Percentiles rank a stretch among this genome's conserved stretches.
phyloP scores from a whole-genome alignment of 2,797 vertebrate species.

The Enteromius fasciolatus region DNA sequence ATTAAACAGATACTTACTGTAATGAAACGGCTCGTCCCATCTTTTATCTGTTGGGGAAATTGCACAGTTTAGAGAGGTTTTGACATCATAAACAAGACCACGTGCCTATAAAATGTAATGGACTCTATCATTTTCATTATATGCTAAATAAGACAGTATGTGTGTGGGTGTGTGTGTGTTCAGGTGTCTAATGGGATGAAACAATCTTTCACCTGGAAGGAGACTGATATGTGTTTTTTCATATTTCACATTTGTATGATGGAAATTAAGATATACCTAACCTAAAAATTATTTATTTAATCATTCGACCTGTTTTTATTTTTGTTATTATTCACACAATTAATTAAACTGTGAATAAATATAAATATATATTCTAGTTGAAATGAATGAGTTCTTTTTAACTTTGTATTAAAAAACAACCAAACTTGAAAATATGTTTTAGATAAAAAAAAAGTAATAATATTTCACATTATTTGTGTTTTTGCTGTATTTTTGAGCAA shows the following conservation, averaged over 20 bases:
- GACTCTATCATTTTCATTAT: constrained; percentile 8
- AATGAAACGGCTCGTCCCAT: constrained; percentile 66
- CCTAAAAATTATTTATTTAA: neutral
- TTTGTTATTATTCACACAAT: neutral
- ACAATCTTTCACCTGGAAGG: constrained; percentile 3
- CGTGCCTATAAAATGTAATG: constrained; percentile 20
- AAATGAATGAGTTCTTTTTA: neutral
- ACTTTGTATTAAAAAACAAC: neutral
- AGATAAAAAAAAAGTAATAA: neutral
- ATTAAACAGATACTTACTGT: constrained; percentile 68
- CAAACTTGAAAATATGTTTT: neutral
- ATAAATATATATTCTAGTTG: neutral
- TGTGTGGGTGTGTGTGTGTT: constrained; percentile 20
- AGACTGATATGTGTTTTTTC: neutral
- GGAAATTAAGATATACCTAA: neutral
- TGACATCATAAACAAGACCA: constrained; percentile 4
- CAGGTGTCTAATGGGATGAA: constrained; percentile 19
- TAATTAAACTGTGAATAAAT: neutral
- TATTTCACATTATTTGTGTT: neutral
- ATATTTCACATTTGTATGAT: neutral
- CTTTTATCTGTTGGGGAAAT: constrained; percentile 57
- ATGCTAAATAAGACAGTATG: constrained; percentile 20
- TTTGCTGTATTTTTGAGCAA: neutral
- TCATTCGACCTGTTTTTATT: too few species aligned
- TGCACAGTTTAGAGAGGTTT: constrained; percentile 20